Percentiles rank a stretch among this genome's conserved stretches.
These are phyloP conservation scores for Acrobasis suavella DNA, from an alignment of 2,888 invertebrate species.

Conservation along the genomic window DNA sequence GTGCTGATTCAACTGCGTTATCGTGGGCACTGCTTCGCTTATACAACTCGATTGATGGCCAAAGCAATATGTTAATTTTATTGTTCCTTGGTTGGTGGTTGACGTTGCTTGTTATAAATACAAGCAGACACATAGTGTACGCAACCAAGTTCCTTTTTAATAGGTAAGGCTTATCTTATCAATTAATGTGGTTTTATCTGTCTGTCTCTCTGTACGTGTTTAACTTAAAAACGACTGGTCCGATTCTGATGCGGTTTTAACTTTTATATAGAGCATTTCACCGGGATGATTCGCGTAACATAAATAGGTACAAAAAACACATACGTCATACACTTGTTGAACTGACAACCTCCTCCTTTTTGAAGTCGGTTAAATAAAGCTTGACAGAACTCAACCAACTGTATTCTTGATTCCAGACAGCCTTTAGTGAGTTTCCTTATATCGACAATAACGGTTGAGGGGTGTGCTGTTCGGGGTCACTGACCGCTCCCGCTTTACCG, in stretches of 20 bases:
- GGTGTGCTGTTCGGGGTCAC: slow-evolving; percentile 61
- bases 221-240: too few species aligned
- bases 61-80: slow-evolving; percentile 46
- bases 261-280: too few species aligned
- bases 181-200: too few species aligned
- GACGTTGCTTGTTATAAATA: background rate
- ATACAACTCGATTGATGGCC: slow-evolving; percentile 42
- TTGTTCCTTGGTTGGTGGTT: background rate
- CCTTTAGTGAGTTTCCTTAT: slow-evolving; percentile 71
- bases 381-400: slow-evolving; percentile 23
- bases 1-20: slow-evolving; percentile 44
- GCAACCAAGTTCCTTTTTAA: background rate
- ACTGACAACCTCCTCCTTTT: too few species aligned
- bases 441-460: slow-evolving; percentile 75
- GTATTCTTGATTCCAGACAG: slow-evolving; percentile 42
- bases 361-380: background rate
- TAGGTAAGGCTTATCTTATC: background rate
- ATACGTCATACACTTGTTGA: too few species aligned
- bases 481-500: slow-evolving; percentile 59
- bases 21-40: slow-evolving; percentile 51
- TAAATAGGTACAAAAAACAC: too few species aligned
- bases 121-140: background rate
- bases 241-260: too few species aligned
- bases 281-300: too few species aligned
- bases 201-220: too few species aligned